Conservation (phyloP, 2,888 invertebrate genomes). For the Epirrhoe tristata region DNA sequence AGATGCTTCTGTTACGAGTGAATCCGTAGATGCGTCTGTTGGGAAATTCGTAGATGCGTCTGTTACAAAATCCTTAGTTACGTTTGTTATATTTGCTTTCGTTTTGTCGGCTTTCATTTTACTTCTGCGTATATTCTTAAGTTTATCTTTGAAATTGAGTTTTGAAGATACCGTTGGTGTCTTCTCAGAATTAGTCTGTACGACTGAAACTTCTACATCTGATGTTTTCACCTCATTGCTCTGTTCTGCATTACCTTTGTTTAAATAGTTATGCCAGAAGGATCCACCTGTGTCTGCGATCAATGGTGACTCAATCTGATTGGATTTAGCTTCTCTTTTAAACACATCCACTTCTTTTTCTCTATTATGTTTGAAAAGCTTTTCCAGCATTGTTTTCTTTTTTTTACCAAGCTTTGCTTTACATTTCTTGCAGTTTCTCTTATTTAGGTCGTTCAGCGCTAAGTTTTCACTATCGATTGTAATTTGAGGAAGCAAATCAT, state of each 20-base stretch:
- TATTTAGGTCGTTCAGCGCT: constrained; percentile 25
- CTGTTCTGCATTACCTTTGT: constrained; percentile 29
- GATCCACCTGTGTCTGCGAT: constrained; percentile 54
- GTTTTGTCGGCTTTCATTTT: background rate
- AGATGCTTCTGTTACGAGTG: background rate
- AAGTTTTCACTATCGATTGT: background rate
- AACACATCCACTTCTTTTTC: constrained; percentile 20
- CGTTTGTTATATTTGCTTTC: background rate
- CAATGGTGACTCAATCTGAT: constrained; percentile 51
- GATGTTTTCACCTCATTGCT: constrained; percentile 12
- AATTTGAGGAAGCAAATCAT: background rate
- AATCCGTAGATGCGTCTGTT: background rate
- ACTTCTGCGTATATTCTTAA: constrained; percentile 10
- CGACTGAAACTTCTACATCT: constrained; percentile 10
- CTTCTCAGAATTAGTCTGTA: constrained; percentile 18
- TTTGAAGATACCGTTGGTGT: background rate
- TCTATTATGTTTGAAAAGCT: constrained; percentile 42
- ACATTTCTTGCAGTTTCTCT: constrained; percentile 45
- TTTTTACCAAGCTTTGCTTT: constrained; percentile 10
- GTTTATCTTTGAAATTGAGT: constrained; percentile 7
- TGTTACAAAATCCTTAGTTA: background rate
- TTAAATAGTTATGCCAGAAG: constrained; percentile 60
- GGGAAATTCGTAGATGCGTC: constrained; percentile 15
- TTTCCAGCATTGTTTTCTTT: constrained; percentile 44
- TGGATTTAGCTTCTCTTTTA: constrained; percentile 42